These are phyloP conservation scores for Theodoxus fluviatilis DNA, from an alignment of 2,888 invertebrate genomes.

Conservation along the genomic window DNA sequence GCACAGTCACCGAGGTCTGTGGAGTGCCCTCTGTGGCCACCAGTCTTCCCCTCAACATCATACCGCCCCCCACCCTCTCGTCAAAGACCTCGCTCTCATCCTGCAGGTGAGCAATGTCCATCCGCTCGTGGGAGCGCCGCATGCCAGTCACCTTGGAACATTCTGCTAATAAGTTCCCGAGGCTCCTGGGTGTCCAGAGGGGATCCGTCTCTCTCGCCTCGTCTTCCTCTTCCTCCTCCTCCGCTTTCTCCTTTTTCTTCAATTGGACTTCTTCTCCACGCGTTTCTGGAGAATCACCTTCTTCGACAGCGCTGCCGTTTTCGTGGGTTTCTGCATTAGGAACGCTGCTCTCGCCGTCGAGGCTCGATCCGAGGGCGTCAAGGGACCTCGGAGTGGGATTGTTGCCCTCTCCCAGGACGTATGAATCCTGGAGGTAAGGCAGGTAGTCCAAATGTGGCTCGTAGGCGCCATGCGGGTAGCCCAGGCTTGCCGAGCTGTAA, in stretches of 20 bases:
- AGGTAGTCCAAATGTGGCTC: slow-evolving; percentile 35
- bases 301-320: background rate
- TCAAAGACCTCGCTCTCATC: slow-evolving; percentile 46
- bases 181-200: slow-evolving; percentile 44
- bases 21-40: slow-evolving; percentile 9
- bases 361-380: background rate
- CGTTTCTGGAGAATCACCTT: background rate
- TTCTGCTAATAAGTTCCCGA: slow-evolving; percentile 40
- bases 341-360: background rate
- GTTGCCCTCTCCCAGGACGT: too few relatives aligned
- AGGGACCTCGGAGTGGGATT: too few relatives aligned
- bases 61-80: slow-evolving; percentile 30
- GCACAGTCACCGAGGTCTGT: background rate
- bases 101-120: slow-evolving; percentile 47
- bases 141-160: slow-evolving; percentile 35
- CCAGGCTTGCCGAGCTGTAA: slow-evolving; percentile 54
- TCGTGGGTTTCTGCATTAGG: background rate
- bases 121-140: slow-evolving; percentile 49
- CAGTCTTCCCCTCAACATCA: slow-evolving; percentile 9
- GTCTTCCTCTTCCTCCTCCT: slow-evolving; percentile 20
- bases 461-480: slow-evolving; percentile 55
- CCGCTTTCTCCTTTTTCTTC: slow-evolving; percentile 17
- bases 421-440: too few relatives aligned
- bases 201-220: slow-evolving; percentile 30
- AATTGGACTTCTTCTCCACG: slow-evolving; percentile 24